These are phyloP conservation scores for Tragelaphus strepsiceros DNA, from an alignment of 2,113 vertebrate species.

Conservation along the genomic window DNA sequence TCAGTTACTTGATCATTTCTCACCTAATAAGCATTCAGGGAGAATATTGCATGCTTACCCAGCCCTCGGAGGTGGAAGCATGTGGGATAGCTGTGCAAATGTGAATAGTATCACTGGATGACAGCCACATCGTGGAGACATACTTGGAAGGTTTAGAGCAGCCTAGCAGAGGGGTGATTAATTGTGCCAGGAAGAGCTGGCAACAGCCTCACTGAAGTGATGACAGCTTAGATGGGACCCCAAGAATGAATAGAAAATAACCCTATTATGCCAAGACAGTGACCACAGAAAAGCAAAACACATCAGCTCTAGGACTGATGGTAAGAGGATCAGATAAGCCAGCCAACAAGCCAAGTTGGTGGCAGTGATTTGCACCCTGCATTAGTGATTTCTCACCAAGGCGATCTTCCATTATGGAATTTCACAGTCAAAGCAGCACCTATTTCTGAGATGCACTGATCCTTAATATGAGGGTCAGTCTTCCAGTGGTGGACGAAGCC, in stretches of 20 bases:
- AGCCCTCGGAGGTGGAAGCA: not conserved
- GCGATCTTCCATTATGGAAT: not conserved
- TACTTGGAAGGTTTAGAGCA: not conserved
- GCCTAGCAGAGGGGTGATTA: not conserved
- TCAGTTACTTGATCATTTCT: not conserved
- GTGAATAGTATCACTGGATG: not conserved
- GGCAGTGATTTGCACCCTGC: not conserved
- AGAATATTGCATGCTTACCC: not conserved
- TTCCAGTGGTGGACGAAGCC: not conserved
- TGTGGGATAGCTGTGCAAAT: not conserved
- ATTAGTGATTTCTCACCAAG: not conserved
- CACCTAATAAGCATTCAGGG: not conserved
- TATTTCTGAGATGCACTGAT: not conserved
- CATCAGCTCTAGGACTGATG: not conserved
- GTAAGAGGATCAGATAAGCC: not conserved
- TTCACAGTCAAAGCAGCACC: not conserved
- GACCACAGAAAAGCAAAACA: not conserved
- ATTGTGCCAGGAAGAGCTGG: not conserved
- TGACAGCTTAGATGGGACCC: not conserved
- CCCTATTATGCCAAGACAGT: not conserved
- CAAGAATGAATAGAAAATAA: conserved; percentile 1
- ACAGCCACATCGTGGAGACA: not conserved
- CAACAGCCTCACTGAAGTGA: not conserved
- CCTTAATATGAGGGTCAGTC: not conserved
- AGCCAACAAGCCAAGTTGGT: not conserved